phyloP scores from a whole-genome alignment of 2,797 vertebrate genomes.

The Karalla daura region DNA sequence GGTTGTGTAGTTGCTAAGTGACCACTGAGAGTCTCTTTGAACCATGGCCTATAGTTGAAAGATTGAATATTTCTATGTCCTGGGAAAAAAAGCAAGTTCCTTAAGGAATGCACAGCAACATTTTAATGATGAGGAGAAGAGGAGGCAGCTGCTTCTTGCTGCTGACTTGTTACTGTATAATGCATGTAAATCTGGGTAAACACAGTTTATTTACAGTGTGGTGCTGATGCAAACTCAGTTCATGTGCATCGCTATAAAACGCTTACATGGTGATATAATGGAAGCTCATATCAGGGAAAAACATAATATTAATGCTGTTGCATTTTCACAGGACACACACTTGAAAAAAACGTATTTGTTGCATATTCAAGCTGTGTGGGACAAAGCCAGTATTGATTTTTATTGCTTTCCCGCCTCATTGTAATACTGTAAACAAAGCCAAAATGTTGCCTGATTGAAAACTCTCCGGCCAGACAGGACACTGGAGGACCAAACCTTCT shows the following conservation, averaged over 20 bases:
- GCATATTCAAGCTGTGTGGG: constrained; percentile 1
- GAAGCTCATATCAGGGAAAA: background rate
- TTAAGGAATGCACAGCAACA: background rate
- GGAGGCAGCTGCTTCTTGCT: background rate
- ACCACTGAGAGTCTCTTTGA: constrained; percentile 4
- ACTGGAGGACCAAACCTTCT: background rate
- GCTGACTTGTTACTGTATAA: constrained; percentile 11
- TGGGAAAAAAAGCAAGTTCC: constrained; percentile 11
- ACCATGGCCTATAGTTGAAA: background rate
- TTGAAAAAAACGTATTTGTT: constrained; percentile 1
- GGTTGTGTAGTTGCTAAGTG: constrained; percentile 36
- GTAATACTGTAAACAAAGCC: too few species aligned
- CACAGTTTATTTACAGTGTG: constrained; percentile 3
- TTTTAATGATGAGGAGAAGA: constrained; percentile 11
- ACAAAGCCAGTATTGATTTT: constrained; percentile 20
- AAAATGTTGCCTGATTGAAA: constrained; percentile 13
- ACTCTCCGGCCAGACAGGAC: background rate
- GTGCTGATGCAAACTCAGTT: background rate
- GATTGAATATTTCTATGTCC: background rate
- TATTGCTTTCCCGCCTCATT: constrained; percentile 12
- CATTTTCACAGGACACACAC: background rate
- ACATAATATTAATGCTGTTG: background rate
- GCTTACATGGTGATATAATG: background rate
- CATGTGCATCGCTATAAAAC: background rate
- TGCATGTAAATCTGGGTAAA: constrained; percentile 19